These are phyloP conservation scores for Phoxinus phoxinus DNA, from an alignment of 2,113 vertebrate genomes.

Conservation along the genomic window DNA sequence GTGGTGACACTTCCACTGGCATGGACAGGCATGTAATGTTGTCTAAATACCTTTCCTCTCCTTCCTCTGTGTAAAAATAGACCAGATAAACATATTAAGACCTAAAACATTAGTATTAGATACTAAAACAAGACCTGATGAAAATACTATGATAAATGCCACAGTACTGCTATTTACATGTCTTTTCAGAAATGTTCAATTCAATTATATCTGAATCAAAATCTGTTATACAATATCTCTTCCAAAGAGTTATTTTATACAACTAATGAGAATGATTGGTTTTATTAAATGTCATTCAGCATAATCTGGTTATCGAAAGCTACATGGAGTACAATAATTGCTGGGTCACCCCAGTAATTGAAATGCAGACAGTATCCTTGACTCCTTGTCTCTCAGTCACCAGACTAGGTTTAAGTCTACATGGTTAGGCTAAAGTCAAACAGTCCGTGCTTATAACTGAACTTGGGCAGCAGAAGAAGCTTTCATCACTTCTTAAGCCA, in stretches of 20 bases:
- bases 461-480: slow-evolving; percentile 50
- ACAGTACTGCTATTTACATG: background rate
- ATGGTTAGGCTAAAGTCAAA: slow-evolving; percentile 38
- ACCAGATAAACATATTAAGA: background rate
- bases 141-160: background rate
- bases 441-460: slow-evolving; percentile 15
- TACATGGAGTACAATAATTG: background rate
- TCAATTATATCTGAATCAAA: background rate
- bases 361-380: slow-evolving; percentile 25
- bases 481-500: slow-evolving; percentile 66
- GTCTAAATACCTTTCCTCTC: slow-evolving; percentile 24
- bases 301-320: background rate
- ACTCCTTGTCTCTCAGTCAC: slow-evolving; percentile 27
- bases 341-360: background rate
- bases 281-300: background rate
- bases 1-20: slow-evolving; percentile 37
- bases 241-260: background rate
- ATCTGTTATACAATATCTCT: background rate
- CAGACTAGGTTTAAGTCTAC: slow-evolving; percentile 46
- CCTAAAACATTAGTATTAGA: background rate
- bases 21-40: slow-evolving; percentile 57
- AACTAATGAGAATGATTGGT: background rate
- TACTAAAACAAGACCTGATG: background rate
- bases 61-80: background rate
- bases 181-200: background rate